Evolutionary conservation across 1,140 invertebrate species (phyloP), one percentile per base, ranked within the genome.

Genomic region (Arctopsyche grandis): DNA sequence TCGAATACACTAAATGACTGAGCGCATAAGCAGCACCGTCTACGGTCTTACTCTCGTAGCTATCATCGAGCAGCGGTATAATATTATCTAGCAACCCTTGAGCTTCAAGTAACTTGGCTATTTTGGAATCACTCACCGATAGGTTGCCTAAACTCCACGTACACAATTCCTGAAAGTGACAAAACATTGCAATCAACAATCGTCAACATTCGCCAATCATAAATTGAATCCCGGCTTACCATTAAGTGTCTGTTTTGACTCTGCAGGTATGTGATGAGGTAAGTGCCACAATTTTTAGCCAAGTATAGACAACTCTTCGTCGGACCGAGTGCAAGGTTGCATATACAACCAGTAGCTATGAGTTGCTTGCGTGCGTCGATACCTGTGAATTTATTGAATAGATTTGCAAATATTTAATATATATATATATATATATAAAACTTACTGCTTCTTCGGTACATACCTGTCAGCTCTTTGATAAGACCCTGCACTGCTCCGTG

Each of bases 121-220:
- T 70, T 75, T 81, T 83, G 24, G 63, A 29, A 12, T 21, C 85
- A 81, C 5, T 85, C 82, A n/a, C 87, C 0, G 86, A 85, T 69
- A 89, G 76, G 82, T 89, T 89, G 7, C 86, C 87, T 0, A 89
- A 44, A 0, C 87, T 83, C 87, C 86, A 88, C 0, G 86, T 83
- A 80, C 85, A 86, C 16, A 85, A 85, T 19, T 88, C 84, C 88
- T 89, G 82, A 5, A 85, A 85, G n/a, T n/a, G n/a, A 79, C 43
- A 73, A 75, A 48, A 77, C n/a, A n/a, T 26, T 60, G 1, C 14
- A 56, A 56, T n/a, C 14, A 56, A 7, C 44, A 56, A 14, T 56
- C n/a, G 14, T n/a, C n/a, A n/a, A n/a, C n/a, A n/a, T n/a, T n/a
- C n/a, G n/a, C n/a, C n/a, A 58, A 43, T n/a, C 26, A 75, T 10